Evolutionary conservation across 2,113 vertebrate genomes (phyloP).

Genomic region (Myrmecophaga tridactyla): DNA sequence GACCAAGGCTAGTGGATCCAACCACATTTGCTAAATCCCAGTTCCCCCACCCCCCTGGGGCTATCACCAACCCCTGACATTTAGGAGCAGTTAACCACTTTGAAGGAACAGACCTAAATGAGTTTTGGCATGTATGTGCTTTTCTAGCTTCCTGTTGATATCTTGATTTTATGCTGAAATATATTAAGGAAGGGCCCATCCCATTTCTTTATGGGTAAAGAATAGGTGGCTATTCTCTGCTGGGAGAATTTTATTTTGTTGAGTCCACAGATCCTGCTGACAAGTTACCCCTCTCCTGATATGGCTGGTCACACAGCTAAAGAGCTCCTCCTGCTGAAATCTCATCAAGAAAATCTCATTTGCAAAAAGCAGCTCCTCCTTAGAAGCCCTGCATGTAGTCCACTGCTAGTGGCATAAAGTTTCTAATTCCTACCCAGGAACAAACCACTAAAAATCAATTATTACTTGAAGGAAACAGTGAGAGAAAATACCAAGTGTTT

Average conservation of each 20-base stretch:
- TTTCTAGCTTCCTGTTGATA: background rate
- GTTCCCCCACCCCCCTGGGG: background rate
- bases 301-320: slow-evolving; percentile 24
- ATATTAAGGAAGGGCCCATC: background rate
- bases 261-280: background rate
- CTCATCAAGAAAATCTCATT: background rate
- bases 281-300: background rate
- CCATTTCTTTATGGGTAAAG: background rate
- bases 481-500: background rate
- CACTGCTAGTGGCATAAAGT: background rate
- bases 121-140: background rate
- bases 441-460: slow-evolving; percentile 6
- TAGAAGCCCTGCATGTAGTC: background rate
- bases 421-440: slow-evolving; percentile 15
- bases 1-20: background rate
- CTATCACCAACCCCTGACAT: background rate
- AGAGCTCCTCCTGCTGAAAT: slow-evolving; percentile 75
- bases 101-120: background rate
- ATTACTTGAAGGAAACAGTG: slow-evolving; percentile 15
- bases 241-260: background rate
- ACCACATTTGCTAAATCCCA: background rate
- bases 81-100: background rate
- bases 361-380: background rate
- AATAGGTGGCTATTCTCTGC: background rate
- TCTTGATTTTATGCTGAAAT: background rate